phyloP scores from a whole-genome alignment of 2,888 invertebrate species.

The Acrocyrtus sp. region DNA sequence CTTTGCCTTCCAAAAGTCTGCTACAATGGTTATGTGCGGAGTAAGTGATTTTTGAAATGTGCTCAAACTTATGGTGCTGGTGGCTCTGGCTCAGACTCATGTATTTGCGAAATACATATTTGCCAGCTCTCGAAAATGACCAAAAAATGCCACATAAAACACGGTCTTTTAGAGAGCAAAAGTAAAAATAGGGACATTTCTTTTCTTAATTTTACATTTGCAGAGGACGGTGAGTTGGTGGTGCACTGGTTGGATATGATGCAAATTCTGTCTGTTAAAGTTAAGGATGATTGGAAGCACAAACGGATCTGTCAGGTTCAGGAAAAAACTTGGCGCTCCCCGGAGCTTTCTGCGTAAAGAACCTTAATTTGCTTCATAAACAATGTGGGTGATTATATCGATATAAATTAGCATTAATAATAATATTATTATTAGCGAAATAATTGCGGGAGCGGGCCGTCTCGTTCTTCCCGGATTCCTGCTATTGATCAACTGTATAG shows the following conservation, averaged over 20 bases:
- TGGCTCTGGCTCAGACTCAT: no score
- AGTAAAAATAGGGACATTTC: no score
- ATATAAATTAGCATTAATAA: neutral
- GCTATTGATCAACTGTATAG: constrained; percentile 9
- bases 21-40: constrained; percentile 63
- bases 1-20: constrained; percentile 65
- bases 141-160: no score
- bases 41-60: constrained; percentile 30
- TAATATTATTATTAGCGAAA: neutral
- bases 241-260: constrained; percentile 31
- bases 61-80: no score
- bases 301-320: constrained; percentile 17
- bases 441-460: constrained; percentile 37
- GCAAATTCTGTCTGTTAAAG: constrained; percentile 20
- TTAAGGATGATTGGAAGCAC: constrained; percentile 27
- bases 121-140: no score
- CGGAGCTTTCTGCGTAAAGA: no score
- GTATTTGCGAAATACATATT: no score
- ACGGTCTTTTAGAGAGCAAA: no score
- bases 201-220: no score
- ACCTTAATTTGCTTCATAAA: no score
- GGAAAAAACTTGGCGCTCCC: constrained; percentile 9
- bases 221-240: constrained; percentile 32
- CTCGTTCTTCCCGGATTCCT: constrained; percentile 36
- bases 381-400: constrained; percentile 1